A percentile compares a stretch with the other conserved stretches of the same genome.
These are phyloP conservation scores for Chionomys nivalis DNA, from an alignment of 2,113 vertebrate genomes.

Conservation along the genomic window DNA sequence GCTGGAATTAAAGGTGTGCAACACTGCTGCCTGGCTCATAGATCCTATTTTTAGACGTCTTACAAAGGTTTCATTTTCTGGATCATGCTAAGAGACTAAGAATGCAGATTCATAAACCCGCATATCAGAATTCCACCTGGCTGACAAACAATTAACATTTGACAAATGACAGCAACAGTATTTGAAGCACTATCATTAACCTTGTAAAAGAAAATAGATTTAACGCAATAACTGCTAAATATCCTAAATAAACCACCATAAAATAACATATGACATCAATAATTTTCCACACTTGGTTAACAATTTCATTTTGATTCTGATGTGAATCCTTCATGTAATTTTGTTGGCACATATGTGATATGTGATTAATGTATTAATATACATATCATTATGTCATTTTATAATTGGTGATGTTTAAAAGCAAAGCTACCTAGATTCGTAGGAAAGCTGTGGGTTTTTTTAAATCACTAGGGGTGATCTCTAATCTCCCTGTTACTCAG, in stretches of 20 bases:
- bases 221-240: background rate
- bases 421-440: background rate
- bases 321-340: background rate
- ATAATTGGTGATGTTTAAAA: conserved; percentile 24
- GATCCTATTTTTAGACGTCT: background rate
- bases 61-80: conserved; percentile 26
- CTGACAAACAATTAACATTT: conserved; percentile 19
- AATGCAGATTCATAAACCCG: background rate
- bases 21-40: too few species aligned
- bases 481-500: background rate
- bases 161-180: conserved; percentile 40
- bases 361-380: conserved; percentile 5
- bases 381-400: background rate
- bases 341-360: background rate
- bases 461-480: background rate
- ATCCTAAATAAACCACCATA: conserved; percentile 22
- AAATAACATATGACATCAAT: conserved; percentile 29
- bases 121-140: conserved; percentile 28
- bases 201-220: background rate
- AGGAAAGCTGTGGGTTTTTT: background rate
- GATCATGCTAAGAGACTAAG: conserved; percentile 4
- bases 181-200: conserved; percentile 33
- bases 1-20: too few species aligned
- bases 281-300: background rate
- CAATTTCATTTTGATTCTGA: conserved; percentile 38